phyloP scores from a whole-genome alignment of 2,797 vertebrate species.

The Gadopsis bispinosus region DNA sequence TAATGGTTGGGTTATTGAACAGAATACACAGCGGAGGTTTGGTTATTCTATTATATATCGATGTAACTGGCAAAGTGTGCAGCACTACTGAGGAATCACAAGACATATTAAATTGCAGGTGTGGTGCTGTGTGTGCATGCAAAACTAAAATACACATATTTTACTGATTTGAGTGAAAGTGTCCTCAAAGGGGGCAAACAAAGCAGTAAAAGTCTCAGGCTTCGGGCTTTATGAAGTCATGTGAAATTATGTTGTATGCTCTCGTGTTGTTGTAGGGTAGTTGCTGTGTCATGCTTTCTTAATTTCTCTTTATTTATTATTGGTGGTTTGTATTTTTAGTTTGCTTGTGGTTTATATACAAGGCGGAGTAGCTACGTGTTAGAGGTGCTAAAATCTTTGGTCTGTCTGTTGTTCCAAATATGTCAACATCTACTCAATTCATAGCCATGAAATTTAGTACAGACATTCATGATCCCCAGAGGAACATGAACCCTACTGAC shows the following conservation, averaged over 20 bases:
- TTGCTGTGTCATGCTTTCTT: background rate
- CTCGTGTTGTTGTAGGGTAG: background rate
- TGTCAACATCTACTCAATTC: background rate
- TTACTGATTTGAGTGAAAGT: constrained; percentile 7
- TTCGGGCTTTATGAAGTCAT: background rate
- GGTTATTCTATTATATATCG: constrained; percentile 36
- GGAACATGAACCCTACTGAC: background rate
- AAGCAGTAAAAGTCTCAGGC: background rate
- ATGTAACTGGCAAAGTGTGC: constrained; percentile 11
- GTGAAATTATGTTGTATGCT: background rate
- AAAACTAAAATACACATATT: background rate
- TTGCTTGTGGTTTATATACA: background rate
- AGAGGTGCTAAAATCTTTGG: background rate
- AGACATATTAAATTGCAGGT: constrained; percentile 21
- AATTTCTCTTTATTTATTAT: background rate
- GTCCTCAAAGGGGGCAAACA: background rate
- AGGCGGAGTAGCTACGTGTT: background rate
- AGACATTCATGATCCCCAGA: background rate
- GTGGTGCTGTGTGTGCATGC: background rate
- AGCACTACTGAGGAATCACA: constrained; percentile 2
- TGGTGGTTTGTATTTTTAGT: background rate
- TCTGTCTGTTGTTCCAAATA: background rate
- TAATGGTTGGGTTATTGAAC: constrained; percentile 12
- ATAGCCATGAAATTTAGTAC: background rate
- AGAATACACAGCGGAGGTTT: background rate